Conservation (phyloP, 2,888 invertebrate species). For the Drosophila nr. perissopoda region DNA sequence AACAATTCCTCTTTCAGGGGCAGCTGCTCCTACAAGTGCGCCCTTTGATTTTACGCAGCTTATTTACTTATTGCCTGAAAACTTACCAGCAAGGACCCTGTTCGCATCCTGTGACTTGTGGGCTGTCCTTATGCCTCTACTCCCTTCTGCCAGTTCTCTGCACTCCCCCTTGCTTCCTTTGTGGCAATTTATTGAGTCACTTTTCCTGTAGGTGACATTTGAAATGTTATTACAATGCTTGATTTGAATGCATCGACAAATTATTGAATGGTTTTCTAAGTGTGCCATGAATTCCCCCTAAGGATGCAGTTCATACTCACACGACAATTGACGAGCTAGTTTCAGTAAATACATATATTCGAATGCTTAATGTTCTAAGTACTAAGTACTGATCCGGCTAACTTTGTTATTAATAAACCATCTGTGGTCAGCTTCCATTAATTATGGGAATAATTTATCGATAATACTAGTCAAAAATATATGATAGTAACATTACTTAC, state of each 20-base stretch:
- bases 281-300: neutral
- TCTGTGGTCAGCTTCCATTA: neutral
- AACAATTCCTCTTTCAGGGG: conserved; percentile 12
- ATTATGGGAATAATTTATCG: neutral
- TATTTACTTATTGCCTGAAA: conserved; percentile 77
- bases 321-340: conserved; percentile 6
- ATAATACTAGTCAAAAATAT: too few species aligned
- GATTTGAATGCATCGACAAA: conserved; percentile 77
- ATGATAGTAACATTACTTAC: too few species aligned
- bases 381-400: neutral
- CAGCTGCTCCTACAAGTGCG: conserved; percentile 41
- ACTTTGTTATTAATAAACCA: neutral
- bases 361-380: neutral
- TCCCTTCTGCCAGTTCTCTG: neutral
- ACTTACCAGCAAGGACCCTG: conserved; percentile 44
- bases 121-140: neutral
- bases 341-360: conserved; percentile 1
- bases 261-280: conserved; percentile 52
- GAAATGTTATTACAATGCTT: conserved; percentile 72
- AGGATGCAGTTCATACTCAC: conserved; percentile 3
- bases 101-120: conserved; percentile 11
- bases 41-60: conserved; percentile 77
- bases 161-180: conserved; percentile 27
- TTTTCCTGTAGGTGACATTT: conserved; percentile 57
- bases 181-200: conserved; percentile 76